Evolutionary conservation across 2,113 vertebrate genomes (phyloP).

Genomic region (Sphyrna mokarran): DNA sequence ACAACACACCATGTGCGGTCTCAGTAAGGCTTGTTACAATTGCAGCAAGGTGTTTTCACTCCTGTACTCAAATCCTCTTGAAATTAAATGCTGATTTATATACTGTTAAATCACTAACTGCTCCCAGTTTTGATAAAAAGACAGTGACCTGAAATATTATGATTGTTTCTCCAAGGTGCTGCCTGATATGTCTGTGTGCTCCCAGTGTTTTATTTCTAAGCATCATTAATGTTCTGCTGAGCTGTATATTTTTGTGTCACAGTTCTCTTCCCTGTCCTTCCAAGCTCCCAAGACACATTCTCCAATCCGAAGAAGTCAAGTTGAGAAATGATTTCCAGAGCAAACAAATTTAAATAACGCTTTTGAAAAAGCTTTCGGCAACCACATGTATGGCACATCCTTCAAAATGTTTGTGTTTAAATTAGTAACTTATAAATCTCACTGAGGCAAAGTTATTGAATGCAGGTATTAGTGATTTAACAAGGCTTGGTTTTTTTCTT

Average conservation of each 20-base stretch:
- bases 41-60: too few species aligned
- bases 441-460: background rate
- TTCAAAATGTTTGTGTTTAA: background rate
- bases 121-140: background rate
- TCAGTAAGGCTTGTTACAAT: too few species aligned
- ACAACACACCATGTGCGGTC: too few species aligned
- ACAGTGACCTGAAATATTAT: background rate
- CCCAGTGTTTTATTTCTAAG: background rate
- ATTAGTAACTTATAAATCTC: background rate
- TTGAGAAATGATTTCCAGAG: background rate
- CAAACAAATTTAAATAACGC: background rate
- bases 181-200: background rate
- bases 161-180: background rate
- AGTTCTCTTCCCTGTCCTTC: background rate
- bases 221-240: background rate
- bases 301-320: background rate
- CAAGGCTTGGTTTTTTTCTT: background rate
- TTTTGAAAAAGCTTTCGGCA: background rate
- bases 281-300: background rate
- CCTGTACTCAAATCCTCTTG: too few species aligned
- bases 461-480: background rate
- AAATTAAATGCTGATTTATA: background rate
- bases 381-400: background rate
- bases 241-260: background rate
- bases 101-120: background rate